A percentile compares a stretch with the other conserved stretches of the same genome.
Conservation (phyloP, 2,888 invertebrate genomes). For the Sarcophaga variegata region DNA sequence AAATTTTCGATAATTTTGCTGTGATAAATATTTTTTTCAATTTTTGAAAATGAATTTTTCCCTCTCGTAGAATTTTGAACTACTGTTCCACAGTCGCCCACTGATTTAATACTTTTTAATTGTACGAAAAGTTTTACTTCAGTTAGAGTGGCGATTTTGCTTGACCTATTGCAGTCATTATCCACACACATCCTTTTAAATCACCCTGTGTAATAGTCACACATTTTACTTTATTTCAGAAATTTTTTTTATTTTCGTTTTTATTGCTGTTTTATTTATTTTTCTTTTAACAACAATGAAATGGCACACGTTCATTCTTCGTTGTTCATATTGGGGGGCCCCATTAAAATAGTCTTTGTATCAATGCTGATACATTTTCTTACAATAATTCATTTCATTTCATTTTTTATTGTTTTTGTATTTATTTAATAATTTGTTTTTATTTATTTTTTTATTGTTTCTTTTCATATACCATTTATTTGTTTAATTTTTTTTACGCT, state of each 20-base stretch:
- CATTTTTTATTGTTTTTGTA: background rate
- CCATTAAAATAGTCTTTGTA: conserved; percentile 8
- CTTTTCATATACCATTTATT: background rate
- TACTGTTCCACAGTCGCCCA: too few relatives aligned
- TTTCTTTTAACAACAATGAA: conserved; percentile 46
- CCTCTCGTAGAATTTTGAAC: too few relatives aligned
- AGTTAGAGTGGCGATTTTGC: too few relatives aligned
- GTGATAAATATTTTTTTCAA: too few relatives aligned
- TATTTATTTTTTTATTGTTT: conserved; percentile 1
- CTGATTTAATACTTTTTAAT: too few relatives aligned
- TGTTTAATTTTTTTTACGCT: conserved; percentile 15
- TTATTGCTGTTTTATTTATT: background rate
- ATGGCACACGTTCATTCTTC: conserved; percentile 45
- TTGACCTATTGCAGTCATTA: too few relatives aligned
- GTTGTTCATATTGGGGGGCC: background rate
- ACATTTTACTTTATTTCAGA: background rate
- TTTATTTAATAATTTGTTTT: background rate
- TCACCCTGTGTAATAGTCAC: conserved; percentile 11
- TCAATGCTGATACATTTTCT: background rate
- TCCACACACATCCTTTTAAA: background rate
- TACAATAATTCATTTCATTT: too few relatives aligned
- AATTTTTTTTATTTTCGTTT: too few relatives aligned
- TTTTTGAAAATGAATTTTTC: too few relatives aligned
- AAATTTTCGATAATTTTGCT: too few relatives aligned
- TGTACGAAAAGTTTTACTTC: too few relatives aligned